Evolutionary conservation across 2,888 invertebrate genomes (phyloP).

Genomic region (Drosophila gaucha): DNA sequence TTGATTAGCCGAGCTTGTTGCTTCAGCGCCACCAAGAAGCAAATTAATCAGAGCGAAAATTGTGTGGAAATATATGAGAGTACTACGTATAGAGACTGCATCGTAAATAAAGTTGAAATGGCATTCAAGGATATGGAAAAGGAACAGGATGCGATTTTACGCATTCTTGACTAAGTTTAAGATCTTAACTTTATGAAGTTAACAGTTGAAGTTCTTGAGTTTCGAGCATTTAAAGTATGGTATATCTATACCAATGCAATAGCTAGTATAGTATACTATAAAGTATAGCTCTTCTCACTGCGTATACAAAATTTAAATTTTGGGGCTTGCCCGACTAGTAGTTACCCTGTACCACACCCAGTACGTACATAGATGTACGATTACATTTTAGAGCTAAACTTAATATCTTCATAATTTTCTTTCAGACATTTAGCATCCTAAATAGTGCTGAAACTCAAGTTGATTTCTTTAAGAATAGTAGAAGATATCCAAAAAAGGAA

Average conservation of each 20-base stretch:
- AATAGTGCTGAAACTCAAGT: neutral
- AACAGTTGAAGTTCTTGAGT: no score
- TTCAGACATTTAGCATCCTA: neutral
- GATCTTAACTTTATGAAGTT: no score
- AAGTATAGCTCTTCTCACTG: neutral
- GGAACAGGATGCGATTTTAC: no score
- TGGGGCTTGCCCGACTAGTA: neutral
- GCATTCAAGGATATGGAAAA: no score
- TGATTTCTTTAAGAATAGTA: neutral
- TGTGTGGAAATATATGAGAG: neutral
- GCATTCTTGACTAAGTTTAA: no score
- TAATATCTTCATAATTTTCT: neutral
- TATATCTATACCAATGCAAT: no score
- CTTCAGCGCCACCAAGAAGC: constrained; percentile 2
- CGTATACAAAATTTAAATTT: no score
- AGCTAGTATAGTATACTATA: no score
- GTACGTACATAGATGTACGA: neutral
- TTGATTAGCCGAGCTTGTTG: constrained; percentile 9
- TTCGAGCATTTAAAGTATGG: no score
- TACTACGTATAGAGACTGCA: no score
- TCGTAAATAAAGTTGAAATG: no score
- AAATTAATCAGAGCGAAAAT: constrained; percentile 9
- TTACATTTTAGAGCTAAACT: neutral
- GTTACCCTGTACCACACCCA: no score
- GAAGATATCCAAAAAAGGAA: neutral